Evolutionary conservation across 2,113 vertebrate genomes (phyloP).

Genomic region (Megaceryle maxima): DNA sequence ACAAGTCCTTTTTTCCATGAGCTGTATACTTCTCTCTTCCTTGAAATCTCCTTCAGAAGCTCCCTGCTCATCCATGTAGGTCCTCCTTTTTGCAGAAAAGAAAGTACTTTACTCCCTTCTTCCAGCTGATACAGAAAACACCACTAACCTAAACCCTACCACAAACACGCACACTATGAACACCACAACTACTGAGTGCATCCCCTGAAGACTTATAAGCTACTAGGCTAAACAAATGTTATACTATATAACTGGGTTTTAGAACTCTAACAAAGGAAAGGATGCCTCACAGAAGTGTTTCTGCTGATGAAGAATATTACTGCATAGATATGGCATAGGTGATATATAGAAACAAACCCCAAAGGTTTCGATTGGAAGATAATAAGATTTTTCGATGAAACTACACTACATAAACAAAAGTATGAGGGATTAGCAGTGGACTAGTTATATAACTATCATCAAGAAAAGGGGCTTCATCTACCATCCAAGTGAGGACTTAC

Average conservation of each 20-base stretch:
- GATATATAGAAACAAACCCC: not conserved
- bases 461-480: not conserved
- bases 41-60: too few relatives aligned
- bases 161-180: not conserved
- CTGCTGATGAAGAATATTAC: not conserved
- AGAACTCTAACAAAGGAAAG: not conserved
- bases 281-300: not conserved
- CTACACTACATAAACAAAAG: not conserved
- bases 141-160: not conserved
- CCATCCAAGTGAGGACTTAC: not conserved
- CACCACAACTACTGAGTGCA: not conserved
- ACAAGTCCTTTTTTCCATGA: too few relatives aligned
- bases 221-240: not conserved
- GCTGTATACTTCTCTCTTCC: too few relatives aligned
- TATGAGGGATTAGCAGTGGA: not conserved
- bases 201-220: not conserved
- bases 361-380: not conserved
- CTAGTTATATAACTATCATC: accelerated
- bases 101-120: not conserved
- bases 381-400: not conserved
- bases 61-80: too few relatives aligned
- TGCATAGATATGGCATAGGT: not conserved
- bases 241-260: not conserved
- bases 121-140: not conserved
- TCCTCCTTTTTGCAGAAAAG: not conserved